phyloP scores from a whole-genome alignment of 2,113 vertebrate species.

The Cololabis saira region DNA sequence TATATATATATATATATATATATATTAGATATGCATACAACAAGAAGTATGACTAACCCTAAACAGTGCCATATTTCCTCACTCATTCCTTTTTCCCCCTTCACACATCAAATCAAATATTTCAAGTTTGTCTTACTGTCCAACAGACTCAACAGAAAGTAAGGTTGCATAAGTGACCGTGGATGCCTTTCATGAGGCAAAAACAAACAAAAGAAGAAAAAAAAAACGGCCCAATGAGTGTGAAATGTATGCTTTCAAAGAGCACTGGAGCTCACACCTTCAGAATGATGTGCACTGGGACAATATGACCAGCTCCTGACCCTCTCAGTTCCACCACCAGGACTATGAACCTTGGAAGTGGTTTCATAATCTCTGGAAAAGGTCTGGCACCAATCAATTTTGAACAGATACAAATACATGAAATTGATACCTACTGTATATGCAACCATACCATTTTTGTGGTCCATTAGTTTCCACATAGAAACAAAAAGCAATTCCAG shows the following conservation, averaged over 20 bases:
- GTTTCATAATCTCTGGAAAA: not conserved
- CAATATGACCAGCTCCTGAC: slow-evolving; percentile 6
- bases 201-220: not conserved
- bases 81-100: too few relatives aligned
- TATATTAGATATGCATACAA: not conserved
- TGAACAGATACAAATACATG: not conserved
- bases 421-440: not conserved
- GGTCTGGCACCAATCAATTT: not conserved
- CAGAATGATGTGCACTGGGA: not conserved
- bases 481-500: too few relatives aligned
- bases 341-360: not conserved
- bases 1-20: too few relatives aligned
- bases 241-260: not conserved
- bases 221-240: not conserved
- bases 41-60: not conserved
- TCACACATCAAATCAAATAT: too few relatives aligned
- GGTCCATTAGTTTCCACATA: too few relatives aligned
- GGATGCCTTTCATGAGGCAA: not conserved
- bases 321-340: not conserved
- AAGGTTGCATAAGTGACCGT: not conserved
- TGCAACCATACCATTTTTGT: too few relatives aligned
- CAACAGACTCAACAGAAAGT: not conserved
- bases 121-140: not conserved
- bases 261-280: slow-evolving; percentile 7
- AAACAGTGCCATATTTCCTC: too few relatives aligned